A percentile compares a stretch with the other conserved stretches of the same genome.
Conservation (phyloP, 2,797 vertebrate genomes). For the Lagorchestes hirsutus region DNA sequence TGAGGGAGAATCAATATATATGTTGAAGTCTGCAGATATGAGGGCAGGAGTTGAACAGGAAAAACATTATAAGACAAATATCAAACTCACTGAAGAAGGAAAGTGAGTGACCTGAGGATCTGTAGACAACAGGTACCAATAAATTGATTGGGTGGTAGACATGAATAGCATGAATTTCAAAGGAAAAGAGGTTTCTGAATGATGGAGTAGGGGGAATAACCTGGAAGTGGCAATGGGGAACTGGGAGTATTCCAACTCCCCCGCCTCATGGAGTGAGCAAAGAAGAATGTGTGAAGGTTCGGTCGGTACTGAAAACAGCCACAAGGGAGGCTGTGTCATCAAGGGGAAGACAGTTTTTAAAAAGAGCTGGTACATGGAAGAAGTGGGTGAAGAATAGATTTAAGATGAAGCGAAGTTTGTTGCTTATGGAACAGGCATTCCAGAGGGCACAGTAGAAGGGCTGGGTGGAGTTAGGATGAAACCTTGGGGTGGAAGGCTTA, state of each 20-base stretch:
- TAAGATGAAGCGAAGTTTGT: not conserved
- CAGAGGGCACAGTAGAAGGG: not conserved
- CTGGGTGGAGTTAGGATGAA: not conserved
- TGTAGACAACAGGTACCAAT: not conserved
- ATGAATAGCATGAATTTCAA: not conserved
- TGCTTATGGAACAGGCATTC: not conserved
- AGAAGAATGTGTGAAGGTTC: not conserved
- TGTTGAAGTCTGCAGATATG: not conserved
- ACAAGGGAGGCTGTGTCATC: not conserved
- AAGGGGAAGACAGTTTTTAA: not conserved
- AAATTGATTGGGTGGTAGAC: not conserved
- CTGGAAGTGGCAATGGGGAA: not conserved
- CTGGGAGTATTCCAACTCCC: not conserved
- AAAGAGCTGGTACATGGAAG: not conserved
- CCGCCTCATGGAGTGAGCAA: not conserved
- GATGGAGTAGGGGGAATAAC: not conserved
- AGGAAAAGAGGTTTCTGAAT: not conserved
- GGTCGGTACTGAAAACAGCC: not conserved
- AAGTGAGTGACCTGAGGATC: not conserved
- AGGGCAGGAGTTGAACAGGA: not conserved
- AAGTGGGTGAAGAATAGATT: not conserved
- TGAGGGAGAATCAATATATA: not conserved
- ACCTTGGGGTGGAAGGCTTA: not conserved
- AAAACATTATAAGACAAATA: not conserved
- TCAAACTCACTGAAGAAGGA: not conserved